These are phyloP conservation scores for Miichthys miiuy DNA, from an alignment of 2,797 vertebrate species.

Conservation along the genomic window DNA sequence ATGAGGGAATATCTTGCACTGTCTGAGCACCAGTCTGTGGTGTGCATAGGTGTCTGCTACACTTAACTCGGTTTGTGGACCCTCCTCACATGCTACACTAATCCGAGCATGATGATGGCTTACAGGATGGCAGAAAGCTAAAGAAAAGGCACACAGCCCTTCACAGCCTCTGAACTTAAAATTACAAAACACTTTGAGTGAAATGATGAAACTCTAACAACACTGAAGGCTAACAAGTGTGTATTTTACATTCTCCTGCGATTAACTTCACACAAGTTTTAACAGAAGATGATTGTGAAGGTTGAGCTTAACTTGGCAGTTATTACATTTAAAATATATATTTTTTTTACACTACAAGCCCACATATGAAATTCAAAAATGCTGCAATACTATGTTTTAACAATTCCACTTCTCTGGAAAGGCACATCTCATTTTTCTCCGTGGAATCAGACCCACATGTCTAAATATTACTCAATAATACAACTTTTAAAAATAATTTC, in stretches of 20 bases:
- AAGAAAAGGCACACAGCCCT: constrained; percentile 9
- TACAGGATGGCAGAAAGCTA: constrained; percentile 6
- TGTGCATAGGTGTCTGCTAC: background rate
- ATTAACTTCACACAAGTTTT: background rate
- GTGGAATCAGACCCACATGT: background rate
- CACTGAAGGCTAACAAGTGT: background rate
- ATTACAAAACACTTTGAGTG: background rate
- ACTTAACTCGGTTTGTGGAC: background rate
- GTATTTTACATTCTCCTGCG: background rate
- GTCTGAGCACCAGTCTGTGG: background rate
- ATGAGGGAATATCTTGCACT: background rate
- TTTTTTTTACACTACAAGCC: constrained; percentile 23
- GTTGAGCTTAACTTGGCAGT: constrained; percentile 5
- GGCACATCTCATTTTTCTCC: constrained; percentile 9
- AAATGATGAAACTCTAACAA: background rate
- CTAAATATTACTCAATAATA: background rate
- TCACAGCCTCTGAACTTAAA: background rate
- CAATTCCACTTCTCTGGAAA: background rate
- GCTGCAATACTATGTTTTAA: constrained; percentile 6
- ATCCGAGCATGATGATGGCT: constrained; percentile 1
- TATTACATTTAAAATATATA: constrained; percentile 7
- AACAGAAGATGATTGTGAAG: background rate
- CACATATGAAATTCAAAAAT: background rate
- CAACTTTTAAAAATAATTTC: background rate
- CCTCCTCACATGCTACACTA: background rate